Conservation (phyloP, 2,888 invertebrate genomes). For the Cantharis rustica region DNA sequence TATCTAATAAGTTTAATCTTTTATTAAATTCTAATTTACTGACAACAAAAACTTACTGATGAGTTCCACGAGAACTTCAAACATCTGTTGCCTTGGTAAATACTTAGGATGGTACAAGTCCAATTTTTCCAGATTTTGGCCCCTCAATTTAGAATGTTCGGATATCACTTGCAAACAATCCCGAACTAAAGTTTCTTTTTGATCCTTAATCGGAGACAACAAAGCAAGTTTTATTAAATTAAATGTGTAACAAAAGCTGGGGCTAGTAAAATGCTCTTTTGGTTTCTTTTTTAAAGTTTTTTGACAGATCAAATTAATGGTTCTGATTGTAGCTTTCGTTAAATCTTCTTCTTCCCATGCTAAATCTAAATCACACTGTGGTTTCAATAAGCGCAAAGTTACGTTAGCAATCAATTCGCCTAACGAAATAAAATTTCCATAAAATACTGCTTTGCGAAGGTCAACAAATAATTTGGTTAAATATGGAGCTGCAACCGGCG, state of each 20-base stretch:
- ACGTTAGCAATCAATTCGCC: constrained; percentile 70
- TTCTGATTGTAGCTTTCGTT: constrained; percentile 64
- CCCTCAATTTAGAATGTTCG: constrained; percentile 72
- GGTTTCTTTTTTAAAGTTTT: constrained; percentile 55
- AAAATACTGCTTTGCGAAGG: constrained; percentile 64
- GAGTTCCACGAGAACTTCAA: constrained; percentile 76
- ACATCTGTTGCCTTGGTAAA: constrained; percentile 82
- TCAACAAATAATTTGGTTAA: constrained; percentile 65
- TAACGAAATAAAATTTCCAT: constrained; percentile 55
- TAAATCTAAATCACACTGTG: constrained; percentile 78
- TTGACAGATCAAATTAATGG: constrained; percentile 64
- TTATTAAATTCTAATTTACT: not conserved
- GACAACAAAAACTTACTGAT: constrained; percentile 65
- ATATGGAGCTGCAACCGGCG: constrained; percentile 77
- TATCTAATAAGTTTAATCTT: constrained; percentile 53
- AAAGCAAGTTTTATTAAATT: constrained; percentile 73
- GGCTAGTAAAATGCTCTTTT: constrained; percentile 63
- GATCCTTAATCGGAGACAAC: constrained; percentile 55
- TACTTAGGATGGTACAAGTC: constrained; percentile 74
- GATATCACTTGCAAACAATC: constrained; percentile 70
- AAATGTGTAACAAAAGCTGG: constrained; percentile 84
- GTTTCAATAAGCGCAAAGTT: constrained; percentile 75
- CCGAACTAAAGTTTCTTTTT: constrained; percentile 62
- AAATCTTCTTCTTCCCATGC: constrained; percentile 78
- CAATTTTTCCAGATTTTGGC: constrained; percentile 50